phyloP scores from a whole-genome alignment of 2,888 invertebrate genomes.

The Drosophila ochracea region DNA sequence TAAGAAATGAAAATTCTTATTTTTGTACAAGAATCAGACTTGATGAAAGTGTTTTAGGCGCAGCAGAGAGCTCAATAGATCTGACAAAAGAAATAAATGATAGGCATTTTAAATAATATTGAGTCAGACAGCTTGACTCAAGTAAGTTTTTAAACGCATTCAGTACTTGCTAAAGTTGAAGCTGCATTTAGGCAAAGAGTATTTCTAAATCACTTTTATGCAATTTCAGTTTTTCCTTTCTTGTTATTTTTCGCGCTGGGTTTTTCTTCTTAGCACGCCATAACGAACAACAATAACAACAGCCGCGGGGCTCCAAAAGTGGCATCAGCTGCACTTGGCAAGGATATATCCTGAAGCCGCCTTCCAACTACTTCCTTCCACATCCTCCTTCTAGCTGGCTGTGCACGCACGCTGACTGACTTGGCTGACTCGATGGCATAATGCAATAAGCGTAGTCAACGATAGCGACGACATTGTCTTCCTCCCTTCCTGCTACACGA shows the following conservation, averaged over 20 bases:
- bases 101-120: not conserved
- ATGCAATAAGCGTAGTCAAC: conserved; percentile 81
- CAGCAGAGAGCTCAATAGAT: not conserved
- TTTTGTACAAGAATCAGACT: not conserved
- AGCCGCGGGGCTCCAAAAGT: conserved; percentile 70
- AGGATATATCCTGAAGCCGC: conserved; percentile 67
- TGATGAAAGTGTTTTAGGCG: not conserved
- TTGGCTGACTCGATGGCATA: conserved; percentile 62
- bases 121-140: not conserved
- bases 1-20: not conserved
- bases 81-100: too few species aligned
- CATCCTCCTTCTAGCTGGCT: conserved; percentile 31
- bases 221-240: conserved; percentile 13
- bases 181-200: conserved; percentile 6
- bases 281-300: conserved; percentile 52
- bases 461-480: conserved; percentile 56
- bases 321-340: conserved; percentile 77
- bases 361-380: conserved; percentile 19
- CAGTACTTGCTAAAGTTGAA: not conserved
- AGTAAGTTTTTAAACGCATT: too few species aligned
- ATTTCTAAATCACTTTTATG: conserved; percentile 19
- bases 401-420: conserved; percentile 65
- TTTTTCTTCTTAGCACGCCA: conserved; percentile 57
- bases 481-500: conserved; percentile 3
- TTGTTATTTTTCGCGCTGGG: conserved; percentile 39